Evolutionary conservation across 2,113 vertebrate species (phyloP).

Genomic region (Dasypus novemcinctus): DNA sequence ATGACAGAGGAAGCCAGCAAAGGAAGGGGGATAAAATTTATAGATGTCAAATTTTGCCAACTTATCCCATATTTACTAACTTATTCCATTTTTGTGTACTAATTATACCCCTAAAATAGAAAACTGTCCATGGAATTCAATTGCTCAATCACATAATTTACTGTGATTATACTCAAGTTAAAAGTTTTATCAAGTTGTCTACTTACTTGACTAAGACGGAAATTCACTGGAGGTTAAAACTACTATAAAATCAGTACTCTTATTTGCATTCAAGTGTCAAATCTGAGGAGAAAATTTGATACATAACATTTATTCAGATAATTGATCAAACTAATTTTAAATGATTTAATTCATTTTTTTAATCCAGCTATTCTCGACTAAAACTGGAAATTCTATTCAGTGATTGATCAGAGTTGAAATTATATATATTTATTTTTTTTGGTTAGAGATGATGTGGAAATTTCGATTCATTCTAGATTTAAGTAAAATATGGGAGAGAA

Average conservation of each 20-base stretch:
- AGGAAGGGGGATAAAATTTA: neutral
- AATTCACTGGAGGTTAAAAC: neutral
- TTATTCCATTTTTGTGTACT: neutral
- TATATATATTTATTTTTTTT: neutral
- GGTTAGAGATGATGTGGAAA: neutral
- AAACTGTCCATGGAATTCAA: neutral
- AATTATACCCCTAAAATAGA: neutral
- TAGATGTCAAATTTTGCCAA: neutral
- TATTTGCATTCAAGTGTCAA: slow-evolving; percentile 39
- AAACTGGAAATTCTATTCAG: neutral
- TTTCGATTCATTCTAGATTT: slow-evolving; percentile 43
- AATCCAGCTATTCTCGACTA: neutral
- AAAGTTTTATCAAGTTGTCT: neutral
- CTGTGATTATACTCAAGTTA: slow-evolving; percentile 24
- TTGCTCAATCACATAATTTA: neutral
- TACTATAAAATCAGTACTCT: slow-evolving; percentile 12
- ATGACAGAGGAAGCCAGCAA: neutral
- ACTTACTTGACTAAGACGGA: neutral
- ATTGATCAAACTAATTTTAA: slow-evolving; percentile 53
- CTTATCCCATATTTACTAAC: neutral
- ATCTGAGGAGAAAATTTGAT: slow-evolving; percentile 19
- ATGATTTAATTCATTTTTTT: slow-evolving; percentile 45
- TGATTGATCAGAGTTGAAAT: slow-evolving; percentile 22
- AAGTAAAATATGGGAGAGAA: slow-evolving; percentile 38
- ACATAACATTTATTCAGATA: slow-evolving; percentile 37